A percentile compares a stretch with the other conserved stretches of the same genome.
phyloP scores from a whole-genome alignment of 1,140 invertebrate genomes.

The Cydia strobilella region DNA sequence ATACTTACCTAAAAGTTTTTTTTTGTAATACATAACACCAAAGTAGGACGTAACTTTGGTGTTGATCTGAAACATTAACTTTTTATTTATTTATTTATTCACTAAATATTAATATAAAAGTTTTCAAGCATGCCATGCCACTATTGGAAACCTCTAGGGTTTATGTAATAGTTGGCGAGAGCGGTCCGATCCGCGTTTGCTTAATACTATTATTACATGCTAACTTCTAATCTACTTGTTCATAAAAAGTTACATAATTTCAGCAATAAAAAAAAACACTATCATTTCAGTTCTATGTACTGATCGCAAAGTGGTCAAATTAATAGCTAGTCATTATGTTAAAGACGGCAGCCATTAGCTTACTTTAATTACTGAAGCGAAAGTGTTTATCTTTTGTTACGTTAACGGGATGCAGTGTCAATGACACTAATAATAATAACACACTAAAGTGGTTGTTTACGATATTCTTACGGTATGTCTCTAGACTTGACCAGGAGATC shows the following conservation, averaged over 20 bases:
- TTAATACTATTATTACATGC: too few species aligned
- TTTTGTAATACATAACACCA: too few species aligned
- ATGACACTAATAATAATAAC: background rate
- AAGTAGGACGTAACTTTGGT: too few species aligned
- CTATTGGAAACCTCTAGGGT: too few species aligned
- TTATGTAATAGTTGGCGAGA: too few species aligned
- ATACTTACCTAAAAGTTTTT: too few species aligned
- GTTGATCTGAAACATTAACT: too few species aligned
- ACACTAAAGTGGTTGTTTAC: background rate
- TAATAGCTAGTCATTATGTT: conserved; percentile 20
- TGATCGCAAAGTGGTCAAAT: conserved; percentile 4
- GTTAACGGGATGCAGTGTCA: conserved; percentile 19
- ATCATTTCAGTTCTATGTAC: background rate
- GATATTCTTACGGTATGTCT: background rate
- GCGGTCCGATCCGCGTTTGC: too few species aligned
- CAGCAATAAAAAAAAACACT: background rate
- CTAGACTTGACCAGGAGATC: too few species aligned
- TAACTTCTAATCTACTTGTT: background rate
- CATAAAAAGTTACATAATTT: background rate
- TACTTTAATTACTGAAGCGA: conserved; percentile 2
- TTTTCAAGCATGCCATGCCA: too few species aligned
- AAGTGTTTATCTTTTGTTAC: conserved; percentile 27
- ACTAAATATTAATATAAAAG: too few species aligned
- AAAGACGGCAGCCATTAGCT: background rate
- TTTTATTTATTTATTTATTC: too few species aligned